phyloP scores from a whole-genome alignment of 2,797 vertebrate genomes.

The Emys orbicularis region DNA sequence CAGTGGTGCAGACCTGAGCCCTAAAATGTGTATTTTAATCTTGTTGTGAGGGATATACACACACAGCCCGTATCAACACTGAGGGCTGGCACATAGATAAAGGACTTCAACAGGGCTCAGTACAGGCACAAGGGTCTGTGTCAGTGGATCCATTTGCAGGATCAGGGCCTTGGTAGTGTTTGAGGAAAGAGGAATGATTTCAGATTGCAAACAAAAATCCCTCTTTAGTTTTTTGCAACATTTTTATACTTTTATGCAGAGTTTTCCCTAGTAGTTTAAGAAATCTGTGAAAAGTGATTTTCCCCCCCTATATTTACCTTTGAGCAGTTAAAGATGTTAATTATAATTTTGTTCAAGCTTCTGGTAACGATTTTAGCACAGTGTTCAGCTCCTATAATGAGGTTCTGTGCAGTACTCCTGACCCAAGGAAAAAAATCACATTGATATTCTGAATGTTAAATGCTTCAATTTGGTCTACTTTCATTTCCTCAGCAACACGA shows the following conservation, averaged over 20 bases:
- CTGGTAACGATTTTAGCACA: not conserved
- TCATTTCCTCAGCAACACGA: not conserved
- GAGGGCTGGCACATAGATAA: not conserved
- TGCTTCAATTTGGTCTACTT: not conserved
- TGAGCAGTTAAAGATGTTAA: not conserved
- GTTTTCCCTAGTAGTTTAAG: not conserved
- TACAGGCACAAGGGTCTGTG: not conserved
- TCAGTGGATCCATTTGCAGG: not conserved
- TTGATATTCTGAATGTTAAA: not conserved
- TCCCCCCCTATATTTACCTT: not conserved
- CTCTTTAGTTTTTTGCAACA: not conserved
- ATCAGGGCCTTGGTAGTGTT: not conserved
- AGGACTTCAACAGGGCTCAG: not conserved
- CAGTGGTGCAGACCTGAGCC: not conserved
- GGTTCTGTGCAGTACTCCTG: not conserved
- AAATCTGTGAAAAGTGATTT: fast-evolving
- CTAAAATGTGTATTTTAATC: not conserved
- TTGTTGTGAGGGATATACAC: fast-evolving
- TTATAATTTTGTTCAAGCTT: not conserved
- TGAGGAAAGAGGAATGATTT: not conserved
- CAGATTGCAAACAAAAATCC: not conserved
- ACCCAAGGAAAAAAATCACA: not conserved
- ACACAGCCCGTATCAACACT: not conserved
- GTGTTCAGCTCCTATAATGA: not conserved
- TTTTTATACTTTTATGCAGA: not conserved